Evolutionary conservation across 2,888 invertebrate genomes (phyloP), one percentile per base, ranked within the genome.

Genomic region (Callyntrura guangdongensis): DNA sequence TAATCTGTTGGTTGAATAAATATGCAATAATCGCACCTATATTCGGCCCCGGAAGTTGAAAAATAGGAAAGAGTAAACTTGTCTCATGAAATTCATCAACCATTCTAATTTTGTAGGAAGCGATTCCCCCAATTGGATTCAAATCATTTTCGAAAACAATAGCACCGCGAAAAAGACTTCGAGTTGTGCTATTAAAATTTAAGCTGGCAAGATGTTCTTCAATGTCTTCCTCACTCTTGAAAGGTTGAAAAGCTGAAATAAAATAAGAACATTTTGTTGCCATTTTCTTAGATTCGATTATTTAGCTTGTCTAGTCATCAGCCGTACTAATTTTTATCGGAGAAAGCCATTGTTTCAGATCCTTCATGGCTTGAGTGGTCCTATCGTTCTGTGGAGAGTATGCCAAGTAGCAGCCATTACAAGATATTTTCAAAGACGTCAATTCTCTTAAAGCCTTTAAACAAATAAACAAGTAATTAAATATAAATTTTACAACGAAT

Each of bases 21-120:
- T n/a, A n/a, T n/a, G n/a, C n/a, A n/a, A n/a, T n/a, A n/a, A n/a
- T n/a, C n/a, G 47, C 64, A 93, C 93, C 79, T 1, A 9, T 14
- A 85, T 88, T 86, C 2, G 94, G 94, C 27, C 93, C 94, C 93
- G 94, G 94, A 45, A 93, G 59, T 85, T 93, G 93, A 49, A 94
- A 92, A 67, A 85, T 77, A 0, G 93, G 93, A 67, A 94, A 93
- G 0, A 92, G 85, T 20, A 91, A 53, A 14, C 86, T 83, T 17
- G 93, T 92, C 27, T 92, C 59, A 22, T 79, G 85, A 49, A 86
- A 25, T n/a, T 89, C 69, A 64, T 91, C 90, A n/a, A 92, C 88
- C 86, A 93, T 72, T 45, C 94, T 91, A 69, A 94, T 93, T 83
- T 93, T 94, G 64, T 94, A 94, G 0, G 93, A 74, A 61, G 92